Base-by-base conservation (phyloP, 2,888 invertebrate genomes). In the Callyntrura sp. region DNA sequence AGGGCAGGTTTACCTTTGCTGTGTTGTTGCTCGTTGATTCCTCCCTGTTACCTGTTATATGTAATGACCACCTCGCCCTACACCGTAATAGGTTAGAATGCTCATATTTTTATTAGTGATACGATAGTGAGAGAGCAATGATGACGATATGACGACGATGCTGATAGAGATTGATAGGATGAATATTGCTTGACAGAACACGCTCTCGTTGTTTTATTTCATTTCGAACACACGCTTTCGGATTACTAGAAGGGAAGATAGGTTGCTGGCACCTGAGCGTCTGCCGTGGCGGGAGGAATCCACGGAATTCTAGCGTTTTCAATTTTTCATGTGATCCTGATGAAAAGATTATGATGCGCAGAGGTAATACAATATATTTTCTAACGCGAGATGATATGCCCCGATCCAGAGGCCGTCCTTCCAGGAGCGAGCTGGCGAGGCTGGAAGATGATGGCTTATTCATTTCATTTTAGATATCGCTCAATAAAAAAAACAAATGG, bases 331-430 rank as follows among this genome's bases (percentile, higher is more conserved):
- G n/a, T n/a, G 68, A 68, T 68, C 68, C 28, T 4, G 1, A 68
- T 4, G 62, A 23, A 14, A 62, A 14, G 35, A 68, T 28, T 28
- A 28, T 28, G 28, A 68, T 68, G n/a, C 35, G 28, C 35, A 68
- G n/a, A n/a, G 68, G 68, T 68, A 68, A 68, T 68, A 68, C 35
- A 68, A 68, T 68, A 68, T 68, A 68, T 68, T 68, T 35, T 68
- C 68, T 35, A 12, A 3, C n/a, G n/a, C n/a, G n/a, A n/a, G n/a
- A n/a, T n/a, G n/a, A n/a, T n/a, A n/a, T 35, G n/a, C 35, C 62
- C 1, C 17, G 17, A 62, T 8, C 25, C 35, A 68, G 28, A 28
- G 23, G 28, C 8, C 8, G 5, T 28, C 8, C 35, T 68, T 6
- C 1, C 2, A n/a, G 12, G 11, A 35, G 8, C 35, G 0, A 0